Conservation (phyloP, 2,113 vertebrate species). For the Macaca nemestrina region DNA sequence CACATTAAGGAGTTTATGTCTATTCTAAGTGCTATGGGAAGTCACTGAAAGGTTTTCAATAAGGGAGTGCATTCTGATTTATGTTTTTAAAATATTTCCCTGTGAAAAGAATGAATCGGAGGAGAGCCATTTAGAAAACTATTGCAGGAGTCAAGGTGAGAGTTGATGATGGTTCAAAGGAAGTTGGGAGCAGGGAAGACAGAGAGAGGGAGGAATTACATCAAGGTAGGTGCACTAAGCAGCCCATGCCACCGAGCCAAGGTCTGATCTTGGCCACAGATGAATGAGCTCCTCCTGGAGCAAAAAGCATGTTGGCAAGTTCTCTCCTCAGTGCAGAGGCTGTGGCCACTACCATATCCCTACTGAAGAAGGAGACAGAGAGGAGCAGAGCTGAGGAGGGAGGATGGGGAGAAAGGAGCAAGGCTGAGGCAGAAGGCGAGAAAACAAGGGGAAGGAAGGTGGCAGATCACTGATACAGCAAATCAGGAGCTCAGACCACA, state of each 20-base stretch:
- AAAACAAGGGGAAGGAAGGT: neutral
- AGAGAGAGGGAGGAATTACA: neutral
- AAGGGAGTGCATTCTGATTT: neutral
- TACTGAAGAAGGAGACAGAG: neutral
- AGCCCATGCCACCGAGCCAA: neutral
- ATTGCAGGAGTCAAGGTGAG: neutral
- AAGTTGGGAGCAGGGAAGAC: neutral
- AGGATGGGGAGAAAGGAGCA: neutral
- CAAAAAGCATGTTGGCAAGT: neutral
- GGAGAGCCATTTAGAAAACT: neutral
- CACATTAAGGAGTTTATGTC: neutral
- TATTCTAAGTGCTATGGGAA: neutral
- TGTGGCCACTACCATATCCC: neutral
- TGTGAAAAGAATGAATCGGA: neutral
- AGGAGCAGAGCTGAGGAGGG: too few species aligned
- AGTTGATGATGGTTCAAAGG: neutral
- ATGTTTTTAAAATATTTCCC: neutral
- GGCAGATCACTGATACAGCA: neutral
- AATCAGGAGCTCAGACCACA: neutral
- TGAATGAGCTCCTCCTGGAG: neutral
- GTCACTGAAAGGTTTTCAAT: neutral
- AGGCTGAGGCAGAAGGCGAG: neutral
- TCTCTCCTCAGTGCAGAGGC: neutral
- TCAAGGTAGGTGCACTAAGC: neutral
- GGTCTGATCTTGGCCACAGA: neutral